A percentile compares a stretch with the other conserved stretches of the same genome.
phyloP scores from a whole-genome alignment of 2,113 vertebrate species.

The Grus americana region DNA sequence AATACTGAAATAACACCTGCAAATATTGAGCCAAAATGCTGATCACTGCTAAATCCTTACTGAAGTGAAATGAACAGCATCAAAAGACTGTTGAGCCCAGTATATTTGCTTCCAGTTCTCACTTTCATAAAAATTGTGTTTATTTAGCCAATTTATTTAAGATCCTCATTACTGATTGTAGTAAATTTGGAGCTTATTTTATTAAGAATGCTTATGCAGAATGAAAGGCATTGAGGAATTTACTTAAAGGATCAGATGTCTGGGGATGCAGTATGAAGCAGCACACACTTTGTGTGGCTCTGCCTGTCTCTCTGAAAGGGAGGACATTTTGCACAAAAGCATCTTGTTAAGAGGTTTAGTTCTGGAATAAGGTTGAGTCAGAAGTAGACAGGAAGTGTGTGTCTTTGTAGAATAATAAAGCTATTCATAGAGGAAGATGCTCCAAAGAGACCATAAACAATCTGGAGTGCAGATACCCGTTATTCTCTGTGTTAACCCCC shows the following conservation, averaged over 20 bases:
- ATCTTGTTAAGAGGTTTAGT: not conserved
- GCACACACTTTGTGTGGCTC: not conserved
- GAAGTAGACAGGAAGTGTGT: not conserved
- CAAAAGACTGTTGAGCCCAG: not conserved
- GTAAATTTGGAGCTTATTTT: not conserved
- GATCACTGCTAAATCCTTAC: not conserved
- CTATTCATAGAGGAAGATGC: not conserved
- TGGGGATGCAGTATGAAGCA: not conserved
- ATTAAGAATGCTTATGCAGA: not conserved
- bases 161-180: not conserved
- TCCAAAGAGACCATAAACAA: not conserved
- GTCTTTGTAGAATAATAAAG: not conserved
- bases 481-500: not conserved
- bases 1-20: not conserved
- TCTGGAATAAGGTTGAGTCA: not conserved
- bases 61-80: not conserved
- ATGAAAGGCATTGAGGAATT: not conserved
- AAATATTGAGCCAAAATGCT: not conserved
- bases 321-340: not conserved
- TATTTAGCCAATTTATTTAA: not conserved
- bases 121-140: not conserved
- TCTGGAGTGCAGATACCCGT: not conserved
- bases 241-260: not conserved
- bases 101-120: not conserved
- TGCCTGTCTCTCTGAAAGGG: not conserved